phyloP scores from a whole-genome alignment of 2,888 invertebrate species.

The Melanophora roralis region DNA sequence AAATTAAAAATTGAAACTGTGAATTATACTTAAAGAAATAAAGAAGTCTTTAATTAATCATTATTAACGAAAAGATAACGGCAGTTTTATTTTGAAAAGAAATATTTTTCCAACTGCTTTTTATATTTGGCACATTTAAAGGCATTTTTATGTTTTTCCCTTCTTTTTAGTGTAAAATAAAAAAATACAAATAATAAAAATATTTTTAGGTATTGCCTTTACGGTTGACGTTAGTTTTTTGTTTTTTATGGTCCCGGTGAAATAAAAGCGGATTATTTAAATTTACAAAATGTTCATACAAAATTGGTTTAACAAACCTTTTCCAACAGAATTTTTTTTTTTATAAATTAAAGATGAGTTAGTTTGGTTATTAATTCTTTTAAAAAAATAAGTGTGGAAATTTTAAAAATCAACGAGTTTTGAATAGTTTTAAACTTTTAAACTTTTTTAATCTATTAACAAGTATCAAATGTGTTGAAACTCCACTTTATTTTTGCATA shows the following conservation, averaged over 20 bases:
- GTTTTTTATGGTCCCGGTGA: conserved; percentile 46
- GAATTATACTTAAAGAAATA: neutral
- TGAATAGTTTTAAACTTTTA: too few species aligned
- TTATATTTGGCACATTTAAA: conserved; percentile 61
- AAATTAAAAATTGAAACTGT: conserved; percentile 10
- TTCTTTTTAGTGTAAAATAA: conserved; percentile 4
- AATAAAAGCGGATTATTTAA: neutral
- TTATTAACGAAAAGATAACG: conserved; percentile 10
- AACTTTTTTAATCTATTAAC: too few species aligned
- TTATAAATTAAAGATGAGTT: too few species aligned
- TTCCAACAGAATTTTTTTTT: too few species aligned
- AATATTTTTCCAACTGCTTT: conserved; percentile 34
- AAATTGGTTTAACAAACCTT: neutral
- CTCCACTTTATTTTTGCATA: too few species aligned
- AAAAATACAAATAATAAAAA: neutral
- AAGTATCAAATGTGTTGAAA: too few species aligned
- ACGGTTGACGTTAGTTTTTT: conserved; percentile 23
- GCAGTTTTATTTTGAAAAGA: conserved; percentile 29
- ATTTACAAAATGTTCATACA: neutral
- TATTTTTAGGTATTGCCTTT: neutral
- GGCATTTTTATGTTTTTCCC: conserved; percentile 53
- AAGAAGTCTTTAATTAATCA: neutral
- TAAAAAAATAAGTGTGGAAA: too few species aligned
- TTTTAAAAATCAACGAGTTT: too few species aligned
- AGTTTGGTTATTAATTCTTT: too few species aligned